These are phyloP conservation scores for Oncorhynchus gorbuscha DNA, from an alignment of 2,113 vertebrate genomes.

Conservation along the genomic window DNA sequence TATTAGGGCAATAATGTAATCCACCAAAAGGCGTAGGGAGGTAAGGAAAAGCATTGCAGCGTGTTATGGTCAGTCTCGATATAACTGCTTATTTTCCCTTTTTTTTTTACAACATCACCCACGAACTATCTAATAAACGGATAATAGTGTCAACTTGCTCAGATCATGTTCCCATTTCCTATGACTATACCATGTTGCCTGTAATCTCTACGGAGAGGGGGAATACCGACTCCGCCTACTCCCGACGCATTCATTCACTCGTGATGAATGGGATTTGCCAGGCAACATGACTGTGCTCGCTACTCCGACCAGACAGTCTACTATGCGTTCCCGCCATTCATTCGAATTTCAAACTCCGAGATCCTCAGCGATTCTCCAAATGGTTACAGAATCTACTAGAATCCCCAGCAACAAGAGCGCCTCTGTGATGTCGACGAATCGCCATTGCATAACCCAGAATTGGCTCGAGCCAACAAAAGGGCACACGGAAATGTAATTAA, in stretches of 20 bases:
- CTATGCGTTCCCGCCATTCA: conserved; percentile 67
- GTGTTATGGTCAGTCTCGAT: background rate
- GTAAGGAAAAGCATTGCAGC: background rate
- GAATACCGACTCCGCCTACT: conserved; percentile 62
- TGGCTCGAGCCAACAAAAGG: conserved; percentile 50
- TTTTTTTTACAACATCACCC: background rate
- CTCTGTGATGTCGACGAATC: conserved; percentile 61
- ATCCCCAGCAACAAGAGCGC: conserved; percentile 62
- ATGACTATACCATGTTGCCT: background rate
- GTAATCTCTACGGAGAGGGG: conserved; percentile 25
- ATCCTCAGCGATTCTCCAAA: conserved; percentile 46
- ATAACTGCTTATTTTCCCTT: background rate
- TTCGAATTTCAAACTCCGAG: conserved; percentile 64
- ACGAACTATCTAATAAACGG: background rate
- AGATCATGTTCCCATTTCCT: background rate
- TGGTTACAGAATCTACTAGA: conserved; percentile 60
- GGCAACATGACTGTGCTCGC: conserved; percentile 36
- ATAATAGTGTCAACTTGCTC: background rate
- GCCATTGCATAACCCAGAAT: conserved; percentile 70
- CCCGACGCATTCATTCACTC: conserved; percentile 56
- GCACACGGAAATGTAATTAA: background rate
- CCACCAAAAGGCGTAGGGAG: conserved; percentile 35
- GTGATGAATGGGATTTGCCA: conserved; percentile 63
- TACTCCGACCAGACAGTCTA: conserved; percentile 38
- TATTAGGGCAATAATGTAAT: conserved; percentile 34